Base-by-base conservation (phyloP, 2,797 vertebrate genomes). In the Sebastes steindachneri region DNA sequence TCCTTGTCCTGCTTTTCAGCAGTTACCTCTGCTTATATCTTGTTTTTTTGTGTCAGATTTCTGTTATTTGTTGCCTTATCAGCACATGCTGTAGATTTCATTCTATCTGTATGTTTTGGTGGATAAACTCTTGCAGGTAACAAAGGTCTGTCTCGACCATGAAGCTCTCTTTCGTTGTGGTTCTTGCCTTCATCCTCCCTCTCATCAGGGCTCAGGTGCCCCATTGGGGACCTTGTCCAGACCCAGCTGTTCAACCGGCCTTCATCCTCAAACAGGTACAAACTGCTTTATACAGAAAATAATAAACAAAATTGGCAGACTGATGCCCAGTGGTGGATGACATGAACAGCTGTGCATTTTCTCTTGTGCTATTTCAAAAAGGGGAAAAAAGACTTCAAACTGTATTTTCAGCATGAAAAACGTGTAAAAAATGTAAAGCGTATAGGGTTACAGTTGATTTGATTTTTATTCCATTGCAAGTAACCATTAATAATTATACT, bases 201-300 rank as follows among this genome's bases (percentile, higher is more conserved):
- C 53, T 95, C 31, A 78, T 93, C 55, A 67, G 82, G 35, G 93
- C 94, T 77, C 96, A 96, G 84, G 87, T 95, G 3, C 95, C 95
- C 19, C 96, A 96, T 66, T 96, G 95, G 96, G 96, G 96, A 10
- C 90, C 95, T 0, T 96, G 96, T 83, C 95, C 95, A 67, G 95
- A 96, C 15, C 96, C 95, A 2, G 37, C 73, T 0, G 95, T 96
- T 70, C 96, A 96, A 74, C 51, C 88, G 0, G 67, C 77, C 28
- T 99, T 99, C 2, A 91, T 88, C 51, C 90, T 97, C 9, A 92
- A 93, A 77, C 95, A 97, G 97, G 97, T 98, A 90, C 60, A 14
- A 29, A 10, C 2, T 15, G 14, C 25, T 60, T 31, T 55, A 7
- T 11, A 23, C 15, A 69, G 35, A 79, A 63, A 4, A 14, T 26